Percentiles rank a stretch among this genome's conserved stretches.
These are phyloP conservation scores for Folsomia manolachei DNA, from an alignment of 2,888 invertebrate genomes.

Conservation along the genomic window DNA sequence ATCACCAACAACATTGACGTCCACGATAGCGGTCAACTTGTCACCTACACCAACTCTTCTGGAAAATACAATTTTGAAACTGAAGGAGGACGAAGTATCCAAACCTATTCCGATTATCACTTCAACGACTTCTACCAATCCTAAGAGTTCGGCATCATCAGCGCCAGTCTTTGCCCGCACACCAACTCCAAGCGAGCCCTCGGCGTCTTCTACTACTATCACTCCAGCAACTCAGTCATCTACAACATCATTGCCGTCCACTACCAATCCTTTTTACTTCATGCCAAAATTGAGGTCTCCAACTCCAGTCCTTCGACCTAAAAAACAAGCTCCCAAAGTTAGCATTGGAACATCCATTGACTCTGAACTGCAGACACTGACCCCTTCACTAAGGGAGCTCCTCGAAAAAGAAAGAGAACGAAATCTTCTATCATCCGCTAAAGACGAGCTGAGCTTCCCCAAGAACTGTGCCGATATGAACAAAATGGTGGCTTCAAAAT, in stretches of 20 bases:
- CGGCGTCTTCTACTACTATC: background rate
- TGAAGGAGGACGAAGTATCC: background rate
- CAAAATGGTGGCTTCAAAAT: background rate
- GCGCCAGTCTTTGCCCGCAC: background rate
- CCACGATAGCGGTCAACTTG: background rate
- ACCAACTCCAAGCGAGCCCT: background rate
- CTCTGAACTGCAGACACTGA: conserved; percentile 22
- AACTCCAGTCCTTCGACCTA: background rate
- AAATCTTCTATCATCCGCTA: background rate
- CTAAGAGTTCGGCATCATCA: background rate
- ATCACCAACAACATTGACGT: background rate
- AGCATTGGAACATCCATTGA: conserved; percentile 20
- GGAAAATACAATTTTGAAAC: background rate
- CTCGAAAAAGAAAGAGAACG: conserved; percentile 19
- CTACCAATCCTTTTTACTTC: background rate
- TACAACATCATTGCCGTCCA: background rate
- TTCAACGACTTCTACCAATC: background rate
- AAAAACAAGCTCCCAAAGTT: conserved; percentile 6
- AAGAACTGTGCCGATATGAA: background rate
- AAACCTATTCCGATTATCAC: background rate
- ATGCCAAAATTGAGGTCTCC: background rate
- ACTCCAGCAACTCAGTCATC: background rate
- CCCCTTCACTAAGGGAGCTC: conserved; percentile 22
- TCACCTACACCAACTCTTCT: no score
- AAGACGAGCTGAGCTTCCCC: background rate